phyloP scores from a whole-genome alignment of 1,140 invertebrate species.

The Papilio dardanus region DNA sequence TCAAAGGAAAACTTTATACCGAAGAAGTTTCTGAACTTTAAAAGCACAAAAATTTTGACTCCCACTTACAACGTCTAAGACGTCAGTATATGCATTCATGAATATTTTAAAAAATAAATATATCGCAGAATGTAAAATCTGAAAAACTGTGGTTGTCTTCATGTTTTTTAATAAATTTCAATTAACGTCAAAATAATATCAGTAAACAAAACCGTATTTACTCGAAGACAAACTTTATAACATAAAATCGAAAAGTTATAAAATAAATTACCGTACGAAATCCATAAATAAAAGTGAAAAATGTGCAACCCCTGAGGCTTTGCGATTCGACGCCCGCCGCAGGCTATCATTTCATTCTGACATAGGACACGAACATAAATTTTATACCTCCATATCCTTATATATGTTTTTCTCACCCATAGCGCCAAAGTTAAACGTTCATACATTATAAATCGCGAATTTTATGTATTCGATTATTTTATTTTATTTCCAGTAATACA shows the following conservation, averaged over 20 bases:
- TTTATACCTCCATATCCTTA: slow-evolving; percentile 61
- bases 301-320: slow-evolving; percentile 25
- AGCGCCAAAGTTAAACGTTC: background rate
- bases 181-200: background rate
- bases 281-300: slow-evolving; percentile 28
- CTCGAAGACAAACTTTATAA: background rate
- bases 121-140: background rate
- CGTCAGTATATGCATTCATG: background rate
- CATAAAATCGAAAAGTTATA: background rate
- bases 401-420: slow-evolving; percentile 6
- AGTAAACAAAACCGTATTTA: background rate
- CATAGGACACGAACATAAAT: slow-evolving; percentile 64
- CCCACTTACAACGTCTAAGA: background rate
- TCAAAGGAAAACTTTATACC: slow-evolving; percentile 4
- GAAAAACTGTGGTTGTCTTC: no score
- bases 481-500: background rate
- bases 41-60: background rate
- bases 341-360: slow-evolving; percentile 56
- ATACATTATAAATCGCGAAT: background rate
- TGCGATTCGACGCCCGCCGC: slow-evolving; percentile 41
- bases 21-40: slow-evolving; percentile 1
- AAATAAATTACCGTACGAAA: slow-evolving; percentile 20
- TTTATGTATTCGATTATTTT: background rate
- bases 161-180: no score
- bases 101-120: background rate